phyloP scores from a whole-genome alignment of 2,113 vertebrate species.

The Pongo pygmaeus region DNA sequence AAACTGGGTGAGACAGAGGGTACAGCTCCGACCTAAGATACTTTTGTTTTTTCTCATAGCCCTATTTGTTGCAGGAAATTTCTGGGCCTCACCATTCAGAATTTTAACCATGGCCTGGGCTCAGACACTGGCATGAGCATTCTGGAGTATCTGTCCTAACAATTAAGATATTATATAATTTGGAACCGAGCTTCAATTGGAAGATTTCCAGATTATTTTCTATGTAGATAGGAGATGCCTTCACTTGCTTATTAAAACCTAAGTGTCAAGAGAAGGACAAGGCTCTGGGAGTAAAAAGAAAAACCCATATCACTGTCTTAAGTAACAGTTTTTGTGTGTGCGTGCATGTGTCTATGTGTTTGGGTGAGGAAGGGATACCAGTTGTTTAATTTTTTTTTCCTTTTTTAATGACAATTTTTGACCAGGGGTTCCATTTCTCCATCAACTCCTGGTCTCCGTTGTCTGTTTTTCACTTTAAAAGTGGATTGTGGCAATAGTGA shows the following conservation, averaged over 20 bases:
- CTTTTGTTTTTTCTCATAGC: not conserved
- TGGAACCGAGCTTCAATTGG: not conserved
- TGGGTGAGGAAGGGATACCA: not conserved
- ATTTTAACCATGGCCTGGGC: not conserved
- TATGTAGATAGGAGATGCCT: not conserved
- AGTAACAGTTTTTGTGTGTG: not conserved
- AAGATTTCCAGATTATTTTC: not conserved
- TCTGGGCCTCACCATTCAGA: not conserved
- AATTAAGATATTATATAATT: not conserved
- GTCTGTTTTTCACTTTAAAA: not conserved
- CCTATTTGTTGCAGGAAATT: not conserved
- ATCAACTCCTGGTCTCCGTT: not conserved
- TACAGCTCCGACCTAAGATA: not conserved
- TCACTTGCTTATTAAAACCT: not conserved
- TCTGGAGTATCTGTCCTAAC: not conserved
- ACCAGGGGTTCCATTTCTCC: not conserved
- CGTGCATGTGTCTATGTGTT: not conserved
- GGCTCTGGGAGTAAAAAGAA: not conserved
- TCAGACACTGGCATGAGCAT: not conserved
- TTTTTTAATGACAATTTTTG: not conserved
- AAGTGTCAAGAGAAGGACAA: not conserved
- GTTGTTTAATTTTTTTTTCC: not conserved
- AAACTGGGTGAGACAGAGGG: not conserved
- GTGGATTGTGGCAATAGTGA: not conserved
- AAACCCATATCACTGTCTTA: not conserved